Base-by-base conservation (phyloP, 2,797 vertebrate species). In the Crocidura indochinensis region DNA sequence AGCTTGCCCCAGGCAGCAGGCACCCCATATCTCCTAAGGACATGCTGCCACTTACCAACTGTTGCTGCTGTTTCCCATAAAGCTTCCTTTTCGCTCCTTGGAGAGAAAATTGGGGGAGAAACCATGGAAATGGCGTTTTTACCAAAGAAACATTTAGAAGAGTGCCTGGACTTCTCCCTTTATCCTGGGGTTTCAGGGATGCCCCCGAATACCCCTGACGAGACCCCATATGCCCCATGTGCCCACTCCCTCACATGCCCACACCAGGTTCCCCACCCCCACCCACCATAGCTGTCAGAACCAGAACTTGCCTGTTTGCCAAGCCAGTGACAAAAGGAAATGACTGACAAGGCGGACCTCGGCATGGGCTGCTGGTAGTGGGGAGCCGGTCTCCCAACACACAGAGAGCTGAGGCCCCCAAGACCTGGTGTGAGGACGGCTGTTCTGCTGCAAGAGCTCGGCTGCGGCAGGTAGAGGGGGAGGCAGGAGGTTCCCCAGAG, bases 61-160 rank as follows among this genome's bases (percentile, higher is more conserved):
- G 94, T 96, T 95, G 95, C 95, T 93, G 79, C 82, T 93, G 82
- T 89, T 94, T 93, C 96, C 95, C 96, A 96, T 94, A 89, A 95
- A 96, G 94, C 94, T 95, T 85, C 74, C 89, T 91, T 95, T 95
- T 91, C 94, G 93, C 94, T 96, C 96, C 96, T 96, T 92, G 79
- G 68, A 76, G 71, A 77, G 65, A 46, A 38, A 62, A 79, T 20
- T 60, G 71, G 75, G 69, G 24, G 15, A 7, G 15, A 11, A 62
- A 8, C 17, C 27, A 15, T 15, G 62, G 27, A 6, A 60, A 60
- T 20, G 56, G 19, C 19, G 17, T 60, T 12, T 60, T 60, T 60
- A 60, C 46, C 8, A 78, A 49, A 6, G 80, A 81, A 46, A 64
- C 10, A 64, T 83, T 88, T 82, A 94, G 92, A 91, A 89, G 60